Base-by-base conservation (phyloP, 2,888 invertebrate genomes). In the Nipponacmea schrenckii region DNA sequence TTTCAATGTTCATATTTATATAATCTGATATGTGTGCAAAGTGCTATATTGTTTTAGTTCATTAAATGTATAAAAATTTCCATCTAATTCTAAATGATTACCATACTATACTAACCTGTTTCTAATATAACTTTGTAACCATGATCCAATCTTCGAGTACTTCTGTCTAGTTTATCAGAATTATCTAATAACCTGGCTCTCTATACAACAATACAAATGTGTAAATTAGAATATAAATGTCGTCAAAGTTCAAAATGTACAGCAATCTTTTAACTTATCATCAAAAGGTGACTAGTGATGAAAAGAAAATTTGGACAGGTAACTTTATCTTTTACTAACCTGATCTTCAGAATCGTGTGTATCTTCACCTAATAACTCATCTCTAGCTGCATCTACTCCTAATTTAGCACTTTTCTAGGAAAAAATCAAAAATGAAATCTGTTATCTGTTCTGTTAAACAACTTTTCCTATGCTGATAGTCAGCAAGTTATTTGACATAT, bases 81-180 rank as follows among this genome's bases (percentile, higher is more conserved):
- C 31, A 31, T 31, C 31, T 31, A 31, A 31, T 31, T 31, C 2
- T 31, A 31, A 31, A 31, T 5, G 5, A 31, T 31, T 31, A 67
- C 14, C 45, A 68, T n/a, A n/a, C n/a, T n/a, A n/a, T 1, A 39
- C 74, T 70, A 76, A 89, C 89, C 90, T 0, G 96, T 95, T 90
- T 96, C 96, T 68, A 96, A 86, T 45, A 94, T 92, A 64, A 96
- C 92, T 74, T 94, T 91, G 90, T 96, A 96, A 0, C 96, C 96
- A 77, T 95, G 94, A 0, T 93, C 93, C 26, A 96, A 90, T 24
- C 92, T 91, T 83, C 93, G 92, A 2, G 94, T 94, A 0, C 93
- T 91, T 62, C 95, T 91, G 86, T 96, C 96, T 72, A 96, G 90
- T 39, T 92, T 91, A 83, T 96, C 96, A 0, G 95, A 93, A 86